Evolutionary conservation across 1,140 invertebrate genomes (phyloP), one percentile per base, ranked within the genome.

Genomic region (silkworm (Bombyx mori)): DNA sequence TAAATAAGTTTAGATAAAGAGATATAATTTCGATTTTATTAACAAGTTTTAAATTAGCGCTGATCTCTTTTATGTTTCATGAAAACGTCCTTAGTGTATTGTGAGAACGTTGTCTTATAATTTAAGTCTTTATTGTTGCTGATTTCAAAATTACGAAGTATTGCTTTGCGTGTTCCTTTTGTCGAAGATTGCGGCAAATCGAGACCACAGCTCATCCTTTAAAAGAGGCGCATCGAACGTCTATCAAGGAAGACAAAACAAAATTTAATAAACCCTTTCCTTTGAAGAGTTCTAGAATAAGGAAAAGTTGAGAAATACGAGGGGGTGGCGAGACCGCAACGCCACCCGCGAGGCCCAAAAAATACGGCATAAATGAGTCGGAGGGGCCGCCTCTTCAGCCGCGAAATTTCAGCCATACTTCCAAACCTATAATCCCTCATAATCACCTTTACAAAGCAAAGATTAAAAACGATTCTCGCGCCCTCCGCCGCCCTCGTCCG

Each of bases 361-460:
- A 86, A 83, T 83, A 79, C 69, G 66, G 64, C 74, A 74, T 79
- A 79, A 86, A 84, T 72, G 81, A 82, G 70, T 69, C 71, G 70
- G 73, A 71, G 75, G 71, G 71, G 67, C 62, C 75, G 70, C 68
- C 71, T 77, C 73, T 74, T 78, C 77, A 81, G 76, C 76, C 79
- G 69, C 75, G 75, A 85, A 83, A 85, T 82, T 84, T 85, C 81
- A 73, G 80, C 68, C 81, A 84, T 85, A 87, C 84, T 86, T 83
- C 65, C 80, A 81, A 86, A 86, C 88, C 86, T 88, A 88, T 88
- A 88, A 89, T 88, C 88, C 85, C 74, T 88, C 79, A 88, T 89
- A 89, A 89, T 88, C 88, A 88, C 86, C 88, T 88, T 88, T 89
- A 88, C 88, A 89, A 89, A 89, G 88, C 88, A 88, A 89, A 89